Percentiles rank a stretch among this genome's conserved stretches.
phyloP scores from a whole-genome alignment of 2,797 vertebrate species.

The Peromyscus eremicus region DNA sequence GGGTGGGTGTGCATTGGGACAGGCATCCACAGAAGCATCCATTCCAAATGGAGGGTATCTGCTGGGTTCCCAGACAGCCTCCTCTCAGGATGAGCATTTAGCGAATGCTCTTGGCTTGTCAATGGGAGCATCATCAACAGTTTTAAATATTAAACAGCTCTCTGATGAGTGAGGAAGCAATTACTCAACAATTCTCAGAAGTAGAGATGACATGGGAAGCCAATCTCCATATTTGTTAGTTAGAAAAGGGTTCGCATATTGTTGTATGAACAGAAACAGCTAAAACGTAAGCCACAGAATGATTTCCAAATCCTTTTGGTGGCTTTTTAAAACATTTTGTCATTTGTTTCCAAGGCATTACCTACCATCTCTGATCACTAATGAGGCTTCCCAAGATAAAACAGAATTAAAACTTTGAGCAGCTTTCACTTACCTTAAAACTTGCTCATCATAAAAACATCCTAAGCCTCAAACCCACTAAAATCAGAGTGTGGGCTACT shows the following conservation, averaged over 20 bases:
- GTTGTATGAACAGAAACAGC: background rate
- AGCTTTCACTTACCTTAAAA: conserved; percentile 66
- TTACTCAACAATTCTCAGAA: background rate
- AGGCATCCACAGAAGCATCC: background rate
- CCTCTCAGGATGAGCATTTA: background rate
- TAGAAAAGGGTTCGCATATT: background rate
- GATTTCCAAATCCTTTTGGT: conserved; percentile 13
- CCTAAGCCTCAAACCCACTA: conserved; percentile 56
- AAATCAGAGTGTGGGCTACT: conserved; percentile 56
- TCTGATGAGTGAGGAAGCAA: background rate
- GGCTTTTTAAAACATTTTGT: background rate
- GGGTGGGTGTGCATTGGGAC: too few relatives aligned
- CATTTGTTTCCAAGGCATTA: conserved; percentile 69
- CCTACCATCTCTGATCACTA: background rate
- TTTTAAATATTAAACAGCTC: background rate
- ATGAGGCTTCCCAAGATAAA: conserved; percentile 2
- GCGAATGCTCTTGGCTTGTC: background rate
- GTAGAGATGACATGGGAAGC: fast-evolving
- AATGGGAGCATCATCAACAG: background rate
- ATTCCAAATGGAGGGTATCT: background rate
- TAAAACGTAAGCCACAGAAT: conserved; percentile 6
- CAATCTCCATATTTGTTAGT: background rate
- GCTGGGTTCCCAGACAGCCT: background rate
- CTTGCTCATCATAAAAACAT: conserved; percentile 55
- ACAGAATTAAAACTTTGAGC: conserved; percentile 58